These are phyloP conservation scores for Stegana nigrithorax DNA, from an alignment of 2,888 invertebrate species.

Conservation along the genomic window DNA sequence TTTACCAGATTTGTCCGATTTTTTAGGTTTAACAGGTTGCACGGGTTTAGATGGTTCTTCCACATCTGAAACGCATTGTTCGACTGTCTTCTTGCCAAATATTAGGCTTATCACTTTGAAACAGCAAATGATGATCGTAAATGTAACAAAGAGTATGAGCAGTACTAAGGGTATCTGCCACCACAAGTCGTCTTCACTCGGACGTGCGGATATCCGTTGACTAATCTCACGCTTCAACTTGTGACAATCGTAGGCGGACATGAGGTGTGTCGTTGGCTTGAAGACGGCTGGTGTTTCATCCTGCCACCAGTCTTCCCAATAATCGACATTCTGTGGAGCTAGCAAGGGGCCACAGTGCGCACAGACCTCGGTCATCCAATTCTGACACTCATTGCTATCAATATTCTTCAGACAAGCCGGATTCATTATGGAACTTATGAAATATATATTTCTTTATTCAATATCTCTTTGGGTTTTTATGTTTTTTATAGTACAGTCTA, in stretches of 20 bases:
- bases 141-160: conserved; percentile 13
- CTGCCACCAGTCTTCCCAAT: conserved; percentile 47
- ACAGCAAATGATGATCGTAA: no score
- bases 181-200: neutral
- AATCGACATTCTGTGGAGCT: conserved; percentile 23
- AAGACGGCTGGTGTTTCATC: conserved; percentile 14
- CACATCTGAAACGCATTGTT: no score
- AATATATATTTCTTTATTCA: neutral
- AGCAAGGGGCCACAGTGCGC: conserved; percentile 38
- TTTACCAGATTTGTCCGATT: no score
- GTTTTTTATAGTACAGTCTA: no score
- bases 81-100: no score
- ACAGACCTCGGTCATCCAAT: conserved; percentile 37
- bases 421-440: no score
- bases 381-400: conserved; percentile 36
- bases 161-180: conserved; percentile 21
- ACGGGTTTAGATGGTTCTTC: no score
- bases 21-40: no score
- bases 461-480: no score
- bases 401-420: conserved; percentile 34
- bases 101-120: no score
- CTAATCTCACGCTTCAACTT: conserved; percentile 32
- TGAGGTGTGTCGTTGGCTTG: conserved; percentile 25
- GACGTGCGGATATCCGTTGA: neutral
- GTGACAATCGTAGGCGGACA: conserved; percentile 42